These are phyloP conservation scores for Corynorhinus townsendii DNA, from an alignment of 2,113 vertebrate genomes.

Conservation along the genomic window DNA sequence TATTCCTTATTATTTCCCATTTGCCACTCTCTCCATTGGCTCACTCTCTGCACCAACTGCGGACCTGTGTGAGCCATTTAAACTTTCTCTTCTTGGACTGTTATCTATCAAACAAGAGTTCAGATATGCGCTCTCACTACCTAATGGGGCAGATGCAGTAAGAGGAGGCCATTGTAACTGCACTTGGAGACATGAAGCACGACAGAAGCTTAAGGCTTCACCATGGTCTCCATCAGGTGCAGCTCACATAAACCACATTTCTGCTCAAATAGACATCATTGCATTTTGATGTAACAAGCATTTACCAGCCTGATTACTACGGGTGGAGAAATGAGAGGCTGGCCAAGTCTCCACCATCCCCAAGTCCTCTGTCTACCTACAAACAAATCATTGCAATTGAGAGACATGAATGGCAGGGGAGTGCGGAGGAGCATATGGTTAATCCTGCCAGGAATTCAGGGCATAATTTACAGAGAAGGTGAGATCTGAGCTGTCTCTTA, in stretches of 20 bases:
- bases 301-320: not conserved
- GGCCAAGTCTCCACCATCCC: not conserved
- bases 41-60: not conserved
- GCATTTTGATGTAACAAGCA: not conserved
- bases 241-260: not conserved
- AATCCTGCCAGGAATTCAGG: slow-evolving; percentile 11
- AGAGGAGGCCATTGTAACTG: not conserved
- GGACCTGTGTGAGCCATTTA: not conserved
- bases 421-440: not conserved
- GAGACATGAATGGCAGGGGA: not conserved
- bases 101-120: not conserved
- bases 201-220: not conserved
- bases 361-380: not conserved
- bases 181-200: not conserved
- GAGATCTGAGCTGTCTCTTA: slow-evolving; percentile 14
- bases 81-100: not conserved
- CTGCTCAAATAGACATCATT: not conserved
- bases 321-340: not conserved
- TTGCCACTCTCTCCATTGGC: not conserved
- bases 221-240: not conserved
- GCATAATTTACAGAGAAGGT: slow-evolving; percentile 34
- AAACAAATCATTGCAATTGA: not conserved
- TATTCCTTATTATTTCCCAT: not conserved
- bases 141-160: not conserved
- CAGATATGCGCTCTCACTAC: not conserved